Base-by-base conservation (phyloP, 37 sponge, comb jelly and placozoan genomes). In the Haliclona indistincta region DNA sequence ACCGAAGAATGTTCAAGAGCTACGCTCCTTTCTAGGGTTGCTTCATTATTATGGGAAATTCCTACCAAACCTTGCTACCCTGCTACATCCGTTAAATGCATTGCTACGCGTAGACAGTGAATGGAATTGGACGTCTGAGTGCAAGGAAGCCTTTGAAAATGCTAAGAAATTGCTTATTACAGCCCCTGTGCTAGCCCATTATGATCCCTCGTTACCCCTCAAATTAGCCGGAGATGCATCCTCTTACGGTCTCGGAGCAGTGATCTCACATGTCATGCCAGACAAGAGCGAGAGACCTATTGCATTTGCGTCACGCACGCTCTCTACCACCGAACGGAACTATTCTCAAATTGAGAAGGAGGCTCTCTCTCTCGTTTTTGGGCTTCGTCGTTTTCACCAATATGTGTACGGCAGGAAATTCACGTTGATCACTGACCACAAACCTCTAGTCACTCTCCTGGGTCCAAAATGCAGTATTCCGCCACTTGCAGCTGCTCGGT, bases 401-500 rank as follows among this genome's bases (percentile, higher is more conserved):
- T 91, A 91, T 33, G 54, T 91, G 32, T 91, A 79, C 67, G 92
- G 83, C 2, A 43, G 91, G 26, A 45, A 76, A 0, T 90, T 90
- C 63, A 63, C 40, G 0, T 42, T 85, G 1, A 36, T 77, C 0
- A 86, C 84, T 0, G 82, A 88, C 35, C 88, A 88, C 38, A 73
- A 77, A 40, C 79, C 84, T 30, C 53, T 82, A 28, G 66, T 61
- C 2, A 63, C 56, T 43, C 77, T 88, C 19, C 71, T 88, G 37
- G 69, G 77, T 8, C 82, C 78, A 3, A 64, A 51, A 49, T 51
- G 33, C 2, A 68, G 74, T 10, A 53, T 85, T 29, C 77, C 82
- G 23, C 11, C 60, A 19, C 35, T 88, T 34, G 82, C 77, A 19
- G 70, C 83, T 35, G 73, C 76, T 1, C 30, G 79, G 32, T 55